phyloP scores from a whole-genome alignment of 1,140 invertebrate species.

The Leptoteleia sp. region DNA sequence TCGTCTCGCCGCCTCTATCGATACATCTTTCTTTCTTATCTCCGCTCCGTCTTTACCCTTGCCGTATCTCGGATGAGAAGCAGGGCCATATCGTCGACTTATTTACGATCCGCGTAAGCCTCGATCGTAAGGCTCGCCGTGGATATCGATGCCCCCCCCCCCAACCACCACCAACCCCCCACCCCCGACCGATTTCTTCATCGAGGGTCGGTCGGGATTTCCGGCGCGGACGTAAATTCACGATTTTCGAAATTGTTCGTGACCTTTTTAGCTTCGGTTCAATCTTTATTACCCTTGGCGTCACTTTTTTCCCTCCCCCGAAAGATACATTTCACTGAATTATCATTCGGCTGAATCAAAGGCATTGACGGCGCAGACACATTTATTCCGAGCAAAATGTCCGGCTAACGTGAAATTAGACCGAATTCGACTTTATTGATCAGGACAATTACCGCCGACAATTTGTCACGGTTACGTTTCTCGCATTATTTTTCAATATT shows the following conservation, averaged over 20 bases:
- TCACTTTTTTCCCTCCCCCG: constrained; percentile 48
- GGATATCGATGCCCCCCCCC: constrained; percentile 71
- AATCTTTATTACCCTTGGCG: constrained; percentile 51
- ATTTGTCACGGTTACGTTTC: background rate
- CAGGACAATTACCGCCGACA: constrained; percentile 71
- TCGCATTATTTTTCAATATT: too few relatives aligned
- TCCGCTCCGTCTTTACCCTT: constrained; percentile 58
- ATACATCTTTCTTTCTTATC: constrained; percentile 67
- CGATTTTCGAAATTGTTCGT: constrained; percentile 70
- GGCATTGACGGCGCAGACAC: constrained; percentile 35
- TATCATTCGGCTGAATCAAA: constrained; percentile 22
- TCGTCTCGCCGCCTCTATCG: constrained; percentile 59
- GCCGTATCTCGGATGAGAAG: constrained; percentile 61
- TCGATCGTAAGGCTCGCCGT: constrained; percentile 71
- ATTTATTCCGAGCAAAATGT: constrained; percentile 23
- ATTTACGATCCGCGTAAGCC: constrained; percentile 77
- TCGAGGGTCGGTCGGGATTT: constrained; percentile 61
- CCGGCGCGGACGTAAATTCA: constrained; percentile 66
- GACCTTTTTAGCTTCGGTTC: constrained; percentile 68
- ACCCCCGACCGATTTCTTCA: constrained; percentile 43
- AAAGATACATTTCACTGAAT: constrained; percentile 40
- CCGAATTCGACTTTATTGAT: background rate
- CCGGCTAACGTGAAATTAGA: background rate
- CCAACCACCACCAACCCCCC: constrained; percentile 2
- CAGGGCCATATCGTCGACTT: constrained; percentile 74